A percentile compares a stretch with the other conserved stretches of the same genome.
phyloP scores from a whole-genome alignment of 2,888 invertebrate genomes.

The Ophion slaviceki region DNA sequence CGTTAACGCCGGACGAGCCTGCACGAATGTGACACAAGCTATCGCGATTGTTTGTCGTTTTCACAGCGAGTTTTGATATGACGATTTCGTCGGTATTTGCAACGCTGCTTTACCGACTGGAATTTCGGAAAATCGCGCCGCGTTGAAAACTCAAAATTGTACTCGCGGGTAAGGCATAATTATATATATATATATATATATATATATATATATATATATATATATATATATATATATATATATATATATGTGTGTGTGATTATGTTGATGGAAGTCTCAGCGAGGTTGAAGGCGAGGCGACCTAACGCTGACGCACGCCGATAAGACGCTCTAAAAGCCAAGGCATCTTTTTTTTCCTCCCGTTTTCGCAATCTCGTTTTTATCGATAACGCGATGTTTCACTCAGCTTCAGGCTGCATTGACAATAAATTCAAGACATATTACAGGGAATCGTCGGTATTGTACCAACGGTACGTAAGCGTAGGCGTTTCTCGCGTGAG shows the following conservation, averaged over 20 bases:
- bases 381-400: slow-evolving; percentile 44
- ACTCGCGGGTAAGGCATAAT: too few relatives aligned
- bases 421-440: not conserved
- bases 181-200: too few relatives aligned
- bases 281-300: slow-evolving; percentile 58
- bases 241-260: too few relatives aligned
- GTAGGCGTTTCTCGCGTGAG: slow-evolving; percentile 37
- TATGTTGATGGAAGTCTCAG: slow-evolving; percentile 37
- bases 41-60: not conserved
- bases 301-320: slow-evolving; percentile 59
- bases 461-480: slow-evolving; percentile 55
- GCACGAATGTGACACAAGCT: not conserved
- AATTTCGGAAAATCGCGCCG: not conserved
- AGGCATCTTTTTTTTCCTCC: not conserved
- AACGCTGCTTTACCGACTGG: slow-evolving; percentile 53
- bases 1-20: not conserved
- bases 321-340: slow-evolving; percentile 47
- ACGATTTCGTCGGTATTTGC: not conserved
- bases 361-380: slow-evolving; percentile 32
- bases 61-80: not conserved
- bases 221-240: too few relatives aligned
- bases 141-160: not conserved
- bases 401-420: not conserved
- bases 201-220: too few relatives aligned
- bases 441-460: slow-evolving; percentile 53